Percentiles rank a stretch among this genome's conserved stretches.
Evolutionary conservation across 2,888 invertebrate genomes (phyloP).

Genomic region (Orthosia gracilis): DNA sequence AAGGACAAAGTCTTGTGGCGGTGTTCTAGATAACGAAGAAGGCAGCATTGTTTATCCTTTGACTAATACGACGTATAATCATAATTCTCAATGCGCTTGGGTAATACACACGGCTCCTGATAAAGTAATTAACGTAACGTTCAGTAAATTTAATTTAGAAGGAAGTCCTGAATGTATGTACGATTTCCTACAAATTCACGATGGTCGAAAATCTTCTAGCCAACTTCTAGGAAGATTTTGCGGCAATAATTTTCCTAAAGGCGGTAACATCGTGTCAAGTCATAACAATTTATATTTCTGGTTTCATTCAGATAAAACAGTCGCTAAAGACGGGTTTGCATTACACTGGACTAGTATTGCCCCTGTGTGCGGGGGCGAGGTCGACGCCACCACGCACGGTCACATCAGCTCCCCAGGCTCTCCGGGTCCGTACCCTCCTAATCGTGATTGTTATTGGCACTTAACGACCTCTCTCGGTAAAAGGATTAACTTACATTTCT

Average conservation of each 20-base stretch:
- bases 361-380: constrained; percentile 94
- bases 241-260: constrained; percentile 93
- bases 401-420: constrained; percentile 96
- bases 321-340: constrained; percentile 93
- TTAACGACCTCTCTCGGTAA: constrained; percentile 93
- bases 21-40: constrained; percentile 82
- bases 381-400: constrained; percentile 92
- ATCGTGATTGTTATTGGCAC: constrained; percentile 96
- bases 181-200: constrained; percentile 96
- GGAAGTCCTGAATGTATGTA: constrained; percentile 92
- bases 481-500: constrained; percentile 96
- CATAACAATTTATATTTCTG: constrained; percentile 95
- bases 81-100: constrained; percentile 95
- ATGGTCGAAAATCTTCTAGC: constrained; percentile 94
- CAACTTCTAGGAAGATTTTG: constrained; percentile 95
- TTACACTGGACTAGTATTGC: constrained; percentile 94
- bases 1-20: constrained; percentile 86
- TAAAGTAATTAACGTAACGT: constrained; percentile 95
- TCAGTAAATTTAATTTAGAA: constrained; percentile 95
- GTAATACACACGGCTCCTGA: constrained; percentile 92
- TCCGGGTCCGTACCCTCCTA: constrained; percentile 96
- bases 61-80: constrained; percentile 89
- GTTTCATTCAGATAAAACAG: constrained; percentile 94
- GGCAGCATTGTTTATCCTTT: constrained; percentile 93
- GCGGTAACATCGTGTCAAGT: constrained; percentile 94